Conservation (phyloP, 1,140 invertebrate species). For the Penaeus japonicus region DNA sequence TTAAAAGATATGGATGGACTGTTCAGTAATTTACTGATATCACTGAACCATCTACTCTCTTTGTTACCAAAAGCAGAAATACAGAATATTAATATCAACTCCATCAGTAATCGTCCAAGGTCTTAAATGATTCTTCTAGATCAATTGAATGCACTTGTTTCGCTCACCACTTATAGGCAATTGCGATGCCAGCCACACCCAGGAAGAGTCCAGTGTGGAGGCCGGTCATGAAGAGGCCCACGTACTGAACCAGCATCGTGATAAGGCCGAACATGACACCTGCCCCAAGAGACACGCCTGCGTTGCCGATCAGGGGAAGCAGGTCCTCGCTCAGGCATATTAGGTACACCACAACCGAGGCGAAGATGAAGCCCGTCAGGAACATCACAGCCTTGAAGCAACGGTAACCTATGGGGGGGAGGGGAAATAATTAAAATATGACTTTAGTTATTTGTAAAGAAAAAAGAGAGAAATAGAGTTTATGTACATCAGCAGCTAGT, state of each 20-base stretch:
- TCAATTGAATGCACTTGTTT: neutral
- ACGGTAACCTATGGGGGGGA: constrained; percentile 77
- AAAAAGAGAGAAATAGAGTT: neutral
- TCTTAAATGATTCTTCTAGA: too few relatives aligned
- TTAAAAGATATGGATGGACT: too few relatives aligned
- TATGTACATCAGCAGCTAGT: neutral
- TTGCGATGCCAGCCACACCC: constrained; percentile 70
- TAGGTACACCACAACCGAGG: constrained; percentile 78
- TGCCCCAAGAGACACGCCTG: constrained; percentile 76
- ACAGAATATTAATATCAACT: too few relatives aligned
- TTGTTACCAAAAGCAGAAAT: too few relatives aligned
- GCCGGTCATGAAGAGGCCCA: constrained; percentile 84
- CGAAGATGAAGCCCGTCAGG: constrained; percentile 86
- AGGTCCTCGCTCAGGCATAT: constrained; percentile 80
- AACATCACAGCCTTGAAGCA: constrained; percentile 92
- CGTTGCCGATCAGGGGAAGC: constrained; percentile 78
- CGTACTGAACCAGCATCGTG: constrained; percentile 82
- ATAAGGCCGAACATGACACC: constrained; percentile 81
- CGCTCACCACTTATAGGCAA: constrained; percentile 60
- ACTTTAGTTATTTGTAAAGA: neutral
- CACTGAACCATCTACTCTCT: too few relatives aligned
- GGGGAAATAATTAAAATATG: neutral
- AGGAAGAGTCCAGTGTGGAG: constrained; percentile 78
- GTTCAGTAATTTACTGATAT: too few relatives aligned
- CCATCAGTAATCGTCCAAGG: too few relatives aligned